phyloP scores from a whole-genome alignment of 2,888 invertebrate species.

The Dicycla oo region DNA sequence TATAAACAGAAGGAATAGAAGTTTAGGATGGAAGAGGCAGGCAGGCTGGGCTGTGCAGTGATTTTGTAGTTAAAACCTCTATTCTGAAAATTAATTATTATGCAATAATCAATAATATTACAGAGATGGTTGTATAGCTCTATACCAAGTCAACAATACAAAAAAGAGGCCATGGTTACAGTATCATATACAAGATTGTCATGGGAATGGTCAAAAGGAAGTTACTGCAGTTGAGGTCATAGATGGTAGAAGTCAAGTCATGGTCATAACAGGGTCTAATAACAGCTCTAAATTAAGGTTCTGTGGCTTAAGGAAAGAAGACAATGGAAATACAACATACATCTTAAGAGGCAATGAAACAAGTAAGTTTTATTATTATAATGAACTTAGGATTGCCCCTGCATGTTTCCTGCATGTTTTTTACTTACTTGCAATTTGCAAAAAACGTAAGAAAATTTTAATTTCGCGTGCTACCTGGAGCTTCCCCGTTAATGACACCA shows the following conservation, averaged over 20 bases:
- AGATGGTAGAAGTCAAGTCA: constrained; percentile 59
- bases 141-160: constrained; percentile 72
- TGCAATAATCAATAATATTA: constrained; percentile 54
- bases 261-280: constrained; percentile 76
- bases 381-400: neutral
- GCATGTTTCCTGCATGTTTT: neutral
- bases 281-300: constrained; percentile 71
- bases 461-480: no score
- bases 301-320: constrained; percentile 38
- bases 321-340: constrained; percentile 29
- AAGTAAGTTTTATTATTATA: constrained; percentile 36
- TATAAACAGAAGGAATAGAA: neutral
- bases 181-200: constrained; percentile 78
- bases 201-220: constrained; percentile 78
- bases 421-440: no score
- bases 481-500: no score
- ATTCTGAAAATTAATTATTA: neutral
- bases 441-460: no score
- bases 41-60: neutral
- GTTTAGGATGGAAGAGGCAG: neutral
- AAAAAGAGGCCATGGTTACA: constrained; percentile 72
- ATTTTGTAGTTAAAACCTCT: neutral
- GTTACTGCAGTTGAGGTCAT: constrained; percentile 82
- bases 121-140: constrained; percentile 83
- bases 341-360: constrained; percentile 36